Evolutionary conservation across 30 jellyfish, hydroid and myxozoan genomes (phyloP).

Genomic region (Aurelia coerulea): DNA sequence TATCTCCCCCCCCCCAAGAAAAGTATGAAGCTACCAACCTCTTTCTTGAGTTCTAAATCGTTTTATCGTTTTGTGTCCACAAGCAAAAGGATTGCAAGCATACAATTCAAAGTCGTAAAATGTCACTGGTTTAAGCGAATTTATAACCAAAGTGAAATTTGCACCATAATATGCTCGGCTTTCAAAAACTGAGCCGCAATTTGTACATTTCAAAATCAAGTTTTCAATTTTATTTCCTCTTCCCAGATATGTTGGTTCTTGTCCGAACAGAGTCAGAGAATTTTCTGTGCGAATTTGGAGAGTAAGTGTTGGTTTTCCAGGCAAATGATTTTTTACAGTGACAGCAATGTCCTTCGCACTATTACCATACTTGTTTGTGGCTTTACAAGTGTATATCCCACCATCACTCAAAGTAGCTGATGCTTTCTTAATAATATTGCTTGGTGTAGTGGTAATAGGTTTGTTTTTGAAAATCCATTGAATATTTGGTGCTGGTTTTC

Average conservation of each 20-base stretch:
- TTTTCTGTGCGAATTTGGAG: conserved; percentile 1
- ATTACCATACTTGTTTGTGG: conserved; percentile 22
- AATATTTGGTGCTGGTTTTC: conserved; percentile 23
- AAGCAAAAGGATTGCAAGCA: conserved; percentile 46
- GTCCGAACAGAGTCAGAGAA: conserved; percentile 5
- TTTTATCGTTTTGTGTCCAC: conserved; percentile 14
- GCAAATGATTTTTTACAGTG: conserved; percentile 6
- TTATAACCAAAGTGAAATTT: neutral
- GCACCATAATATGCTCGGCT: neutral
- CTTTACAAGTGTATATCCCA: conserved; percentile 41
- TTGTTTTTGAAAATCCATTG: neutral
- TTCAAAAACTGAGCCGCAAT: neutral
- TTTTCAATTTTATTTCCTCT: conserved; percentile 16
- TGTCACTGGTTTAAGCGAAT: conserved; percentile 20
- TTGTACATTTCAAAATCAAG: neutral
- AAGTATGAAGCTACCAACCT: conserved; percentile 6
- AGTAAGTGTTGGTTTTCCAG: neutral
- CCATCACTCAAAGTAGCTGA: neutral
- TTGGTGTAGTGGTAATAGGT: neutral
- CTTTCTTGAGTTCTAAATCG: conserved; percentile 22
- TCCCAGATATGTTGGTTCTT: conserved; percentile 9
- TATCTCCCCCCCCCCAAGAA: no score
- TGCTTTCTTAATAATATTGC: neutral
- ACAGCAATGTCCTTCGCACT: conserved; percentile 10
- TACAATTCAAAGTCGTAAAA: conserved; percentile 5